Evolutionary conservation across 2,113 vertebrate genomes (phyloP).

Genomic region (Pampusana beccarii): DNA sequence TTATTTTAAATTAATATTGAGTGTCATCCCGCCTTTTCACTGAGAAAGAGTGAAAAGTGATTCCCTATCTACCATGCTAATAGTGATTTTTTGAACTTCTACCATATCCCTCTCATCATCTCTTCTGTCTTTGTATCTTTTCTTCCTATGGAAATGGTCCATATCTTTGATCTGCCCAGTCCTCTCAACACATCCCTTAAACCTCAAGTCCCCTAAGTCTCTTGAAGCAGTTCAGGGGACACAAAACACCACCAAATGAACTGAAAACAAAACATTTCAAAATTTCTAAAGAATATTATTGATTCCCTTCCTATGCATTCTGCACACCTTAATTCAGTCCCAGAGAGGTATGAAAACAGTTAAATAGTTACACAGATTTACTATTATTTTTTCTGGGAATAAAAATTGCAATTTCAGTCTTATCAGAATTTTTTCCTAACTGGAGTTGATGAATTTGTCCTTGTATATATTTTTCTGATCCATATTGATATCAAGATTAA

Average conservation of each 20-base stretch:
- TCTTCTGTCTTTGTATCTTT: neutral
- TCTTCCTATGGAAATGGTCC: neutral
- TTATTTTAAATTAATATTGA: neutral
- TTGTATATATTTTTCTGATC: neutral
- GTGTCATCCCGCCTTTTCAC: neutral
- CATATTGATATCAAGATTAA: neutral
- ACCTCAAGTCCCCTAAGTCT: neutral
- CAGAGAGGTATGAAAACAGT: neutral
- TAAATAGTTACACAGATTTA: neutral
- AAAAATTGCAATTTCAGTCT: neutral
- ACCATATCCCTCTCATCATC: neutral
- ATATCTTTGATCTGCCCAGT: neutral
- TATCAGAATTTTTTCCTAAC: neutral
- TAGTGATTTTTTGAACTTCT: neutral
- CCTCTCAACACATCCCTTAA: neutral
- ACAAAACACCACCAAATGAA: neutral
- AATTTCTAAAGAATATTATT: neutral
- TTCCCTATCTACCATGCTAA: neutral
- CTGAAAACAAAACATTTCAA: neutral
- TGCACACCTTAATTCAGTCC: neutral
- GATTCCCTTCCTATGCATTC: neutral
- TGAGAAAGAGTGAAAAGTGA: neutral
- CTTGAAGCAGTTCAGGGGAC: neutral
- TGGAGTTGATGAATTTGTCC: neutral
- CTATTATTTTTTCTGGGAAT: neutral